Base-by-base conservation (phyloP, 2,888 invertebrate species). In the Caenorhabditis sp. region DNA sequence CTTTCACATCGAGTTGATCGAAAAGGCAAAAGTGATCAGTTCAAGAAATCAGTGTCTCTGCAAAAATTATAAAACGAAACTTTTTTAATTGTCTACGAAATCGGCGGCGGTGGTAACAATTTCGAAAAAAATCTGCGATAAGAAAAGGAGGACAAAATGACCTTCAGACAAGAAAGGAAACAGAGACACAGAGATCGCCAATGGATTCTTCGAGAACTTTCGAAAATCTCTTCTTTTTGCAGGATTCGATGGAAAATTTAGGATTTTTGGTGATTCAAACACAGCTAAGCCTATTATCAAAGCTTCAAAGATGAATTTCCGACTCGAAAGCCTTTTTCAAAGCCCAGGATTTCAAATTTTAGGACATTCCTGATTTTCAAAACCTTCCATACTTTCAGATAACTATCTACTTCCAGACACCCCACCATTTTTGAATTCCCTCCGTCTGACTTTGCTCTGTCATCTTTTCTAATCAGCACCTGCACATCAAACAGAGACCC, bases 401-500 rank as follows among this genome's bases (percentile, higher is more conserved):
- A 4, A 38, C 10, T 12, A 7, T 31, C 31, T 31, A 2, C 38
- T 38, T 38, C 38, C 38, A 38, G 38, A 38, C n/a, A 19, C 47
- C 19, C 19, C n/a, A 47, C 12, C 5, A 44, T 44, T 47, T 68
- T 68, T 26, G 16, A 68, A 68, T 26, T 54, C 7, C 66, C 66
- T 51, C 66, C 19, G 1, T n/a, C 22, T 24, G 7, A 12, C n/a
- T n/a, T 51, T 49, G 35, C 66, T 68, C 66, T 51, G 35, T 22
- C 10, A 19, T 51, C 54, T 41, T 49, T 66, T 22, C 8, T 10
- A 54, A 68, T 68, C 68, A 68, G 6, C n/a, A 51, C 54, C 54
- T 68, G 51, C 54, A 54, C 68, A 68, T 68, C 68, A 54, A 68
- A 68, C 47, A 69, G 31, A 69, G 56, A 64, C 70, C 38, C 26